Conservation (phyloP, 2,888 invertebrate genomes). For the Drosophila fulvimacula region DNA sequence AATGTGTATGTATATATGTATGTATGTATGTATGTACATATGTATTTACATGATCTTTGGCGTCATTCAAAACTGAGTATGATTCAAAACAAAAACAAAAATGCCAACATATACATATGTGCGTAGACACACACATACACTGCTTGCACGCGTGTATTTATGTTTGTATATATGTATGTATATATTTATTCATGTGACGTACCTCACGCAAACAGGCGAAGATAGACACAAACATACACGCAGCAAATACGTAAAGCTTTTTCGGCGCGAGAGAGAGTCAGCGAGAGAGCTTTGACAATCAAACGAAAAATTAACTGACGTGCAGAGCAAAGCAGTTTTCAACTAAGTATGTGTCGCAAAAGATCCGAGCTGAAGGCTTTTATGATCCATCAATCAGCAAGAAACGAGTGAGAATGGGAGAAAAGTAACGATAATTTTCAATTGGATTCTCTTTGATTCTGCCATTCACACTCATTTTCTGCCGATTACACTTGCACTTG, state of each 20-base stretch:
- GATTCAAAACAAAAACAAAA: slow-evolving; percentile 31
- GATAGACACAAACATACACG: slow-evolving; percentile 18
- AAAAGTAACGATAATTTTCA: slow-evolving; percentile 22
- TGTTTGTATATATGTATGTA: slow-evolving; percentile 16
- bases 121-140: neutral
- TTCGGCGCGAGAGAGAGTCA: slow-evolving; percentile 17
- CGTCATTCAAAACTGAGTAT: slow-evolving; percentile 25
- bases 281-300: slow-evolving; percentile 47
- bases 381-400: slow-evolving; percentile 38
- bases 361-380: slow-evolving; percentile 42
- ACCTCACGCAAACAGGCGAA: slow-evolving; percentile 28
- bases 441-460: slow-evolving; percentile 35
- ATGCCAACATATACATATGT: slow-evolving; percentile 5
- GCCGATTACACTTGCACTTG: slow-evolving; percentile 38
- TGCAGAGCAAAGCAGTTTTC: slow-evolving; percentile 33
- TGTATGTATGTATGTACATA: slow-evolving; percentile 7
- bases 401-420: slow-evolving; percentile 28
- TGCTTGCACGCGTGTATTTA: slow-evolving; percentile 8
- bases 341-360: slow-evolving; percentile 22
- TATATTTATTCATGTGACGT: slow-evolving; percentile 43
- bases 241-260: slow-evolving; percentile 40
- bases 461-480: slow-evolving; percentile 20
- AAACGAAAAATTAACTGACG: slow-evolving; percentile 23
- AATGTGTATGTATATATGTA: slow-evolving; percentile 4
- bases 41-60: slow-evolving; percentile 30